A percentile compares a stretch with the other conserved stretches of the same genome.
phyloP scores from a whole-genome alignment of 1,140 invertebrate genomes.

The Lepidurus packardi region DNA sequence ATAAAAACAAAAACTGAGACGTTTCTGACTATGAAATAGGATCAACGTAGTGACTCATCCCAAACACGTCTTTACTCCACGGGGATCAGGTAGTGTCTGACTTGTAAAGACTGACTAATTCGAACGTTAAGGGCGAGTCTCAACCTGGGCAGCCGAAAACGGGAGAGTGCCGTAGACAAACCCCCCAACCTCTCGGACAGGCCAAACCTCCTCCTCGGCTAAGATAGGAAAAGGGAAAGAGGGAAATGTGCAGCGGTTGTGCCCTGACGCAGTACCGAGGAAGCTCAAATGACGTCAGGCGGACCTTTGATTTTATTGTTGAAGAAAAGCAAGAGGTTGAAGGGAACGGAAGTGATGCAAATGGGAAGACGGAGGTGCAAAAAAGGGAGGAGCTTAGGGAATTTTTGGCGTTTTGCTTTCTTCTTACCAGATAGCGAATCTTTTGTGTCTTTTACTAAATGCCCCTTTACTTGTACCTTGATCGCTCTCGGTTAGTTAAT shows the following conservation, averaged over 20 bases:
- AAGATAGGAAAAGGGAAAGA: background rate
- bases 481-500: too few relatives aligned
- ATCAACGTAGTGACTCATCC: constrained; percentile 12
- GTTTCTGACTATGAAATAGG: background rate
- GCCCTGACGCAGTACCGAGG: background rate
- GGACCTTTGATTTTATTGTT: background rate
- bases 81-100: constrained; percentile 4
- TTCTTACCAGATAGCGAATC: background rate
- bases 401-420: background rate
- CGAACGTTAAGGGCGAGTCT: constrained; percentile 1
- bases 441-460: background rate
- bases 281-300: background rate
- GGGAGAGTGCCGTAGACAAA: background rate
- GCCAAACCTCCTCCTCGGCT: background rate
- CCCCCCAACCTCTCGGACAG: background rate
- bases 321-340: background rate
- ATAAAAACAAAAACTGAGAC: background rate
- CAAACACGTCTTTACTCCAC: constrained; percentile 12
- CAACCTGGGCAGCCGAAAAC: background rate
- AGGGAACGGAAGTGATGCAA: background rate
- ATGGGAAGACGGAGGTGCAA: background rate
- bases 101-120: background rate
- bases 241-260: background rate
- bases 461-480: background rate
- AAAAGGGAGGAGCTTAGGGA: background rate